Conservation (phyloP, 2,113 vertebrate genomes). For the Odontophorus gujanensis region DNA sequence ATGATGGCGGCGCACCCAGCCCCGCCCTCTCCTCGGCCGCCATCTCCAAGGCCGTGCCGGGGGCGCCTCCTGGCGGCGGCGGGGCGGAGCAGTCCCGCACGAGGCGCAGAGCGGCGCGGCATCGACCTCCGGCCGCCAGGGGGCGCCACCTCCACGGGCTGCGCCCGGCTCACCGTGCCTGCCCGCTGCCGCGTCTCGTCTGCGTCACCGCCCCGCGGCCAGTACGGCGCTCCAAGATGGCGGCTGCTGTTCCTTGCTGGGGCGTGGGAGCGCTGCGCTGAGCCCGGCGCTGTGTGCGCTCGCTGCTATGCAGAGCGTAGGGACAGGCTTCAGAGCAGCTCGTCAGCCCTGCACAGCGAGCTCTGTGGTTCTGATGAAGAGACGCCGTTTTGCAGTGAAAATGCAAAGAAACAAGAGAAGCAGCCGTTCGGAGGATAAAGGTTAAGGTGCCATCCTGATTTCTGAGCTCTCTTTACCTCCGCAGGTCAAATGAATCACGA, state of each 20-base stretch:
- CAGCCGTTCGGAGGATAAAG: not conserved
- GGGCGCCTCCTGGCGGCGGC: not conserved
- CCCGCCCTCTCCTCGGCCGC: not conserved
- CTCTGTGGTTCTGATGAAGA: not conserved
- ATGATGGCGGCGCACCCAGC: not conserved
- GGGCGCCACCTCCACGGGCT: not conserved
- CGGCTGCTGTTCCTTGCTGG: fast-evolving
- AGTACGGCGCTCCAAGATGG: not conserved
- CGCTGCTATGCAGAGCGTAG: not conserved
- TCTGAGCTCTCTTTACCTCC: not conserved
- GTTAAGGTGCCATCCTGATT: not conserved
- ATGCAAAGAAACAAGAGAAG: not conserved
- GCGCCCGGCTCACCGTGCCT: not conserved
- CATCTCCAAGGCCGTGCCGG: not conserved
- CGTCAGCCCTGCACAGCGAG: not conserved
- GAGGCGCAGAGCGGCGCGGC: not conserved
- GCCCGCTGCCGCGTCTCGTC: too few relatives aligned
- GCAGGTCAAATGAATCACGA: not conserved
- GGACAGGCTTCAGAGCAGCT: not conserved
- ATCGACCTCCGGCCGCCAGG: not conserved
- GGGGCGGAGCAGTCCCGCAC: not conserved
- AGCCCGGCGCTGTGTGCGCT: too few relatives aligned
- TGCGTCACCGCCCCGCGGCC: not conserved
- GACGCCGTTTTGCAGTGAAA: not conserved
- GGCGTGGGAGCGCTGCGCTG: too few relatives aligned